Evolutionary conservation across 2,888 invertebrate genomes (phyloP), one percentile per base, ranked within the genome.

Genomic region (Acanthosepion pharaonis): DNA sequence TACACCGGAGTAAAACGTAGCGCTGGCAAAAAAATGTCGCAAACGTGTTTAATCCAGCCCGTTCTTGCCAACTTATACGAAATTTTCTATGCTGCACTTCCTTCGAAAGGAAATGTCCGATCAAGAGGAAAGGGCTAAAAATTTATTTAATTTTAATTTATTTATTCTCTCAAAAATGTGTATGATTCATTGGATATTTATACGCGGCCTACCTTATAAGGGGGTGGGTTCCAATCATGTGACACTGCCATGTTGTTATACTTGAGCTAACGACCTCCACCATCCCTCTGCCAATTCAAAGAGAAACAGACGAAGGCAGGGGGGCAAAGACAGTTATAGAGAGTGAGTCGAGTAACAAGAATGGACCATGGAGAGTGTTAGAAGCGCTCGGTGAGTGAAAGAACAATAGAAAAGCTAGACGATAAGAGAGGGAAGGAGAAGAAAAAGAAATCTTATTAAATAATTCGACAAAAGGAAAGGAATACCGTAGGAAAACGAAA

Each of bases 141-240:
- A 33, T 78, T 78, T 33, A 33, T 78, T 78, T 78, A 78, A 33
- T 78, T 78, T 78, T 33, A 78, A 33, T 78, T n/a, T 33, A 33
- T 78, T 78, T 33, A 33, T 33, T 11, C n/a, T 33, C 28, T 0
- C 18, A 93, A 93, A 93, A 53, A 8, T 8, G 9, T 28, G 93
- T 64, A 94, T 94, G 94, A 94, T 94, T 94, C 94, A 94, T 94
- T n/a, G 51, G 48, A 94, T 94, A 94, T 94, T 59, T 94, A 94
- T 94, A 55, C 94, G 94, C 94, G 64, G 28, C 59, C 94, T 94
- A 59, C 78, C 78, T 78, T 78, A 94, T 94, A 94, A 94, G 94
- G 94, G 51, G 94, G 55, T 94, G 64, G 94, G 59, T 94, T 59
- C 23, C 55, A 59, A 94, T 94, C 94, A 94, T 94, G 94, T 94